Conservation (phyloP, 2,888 invertebrate genomes). For the Tipula unca region DNA sequence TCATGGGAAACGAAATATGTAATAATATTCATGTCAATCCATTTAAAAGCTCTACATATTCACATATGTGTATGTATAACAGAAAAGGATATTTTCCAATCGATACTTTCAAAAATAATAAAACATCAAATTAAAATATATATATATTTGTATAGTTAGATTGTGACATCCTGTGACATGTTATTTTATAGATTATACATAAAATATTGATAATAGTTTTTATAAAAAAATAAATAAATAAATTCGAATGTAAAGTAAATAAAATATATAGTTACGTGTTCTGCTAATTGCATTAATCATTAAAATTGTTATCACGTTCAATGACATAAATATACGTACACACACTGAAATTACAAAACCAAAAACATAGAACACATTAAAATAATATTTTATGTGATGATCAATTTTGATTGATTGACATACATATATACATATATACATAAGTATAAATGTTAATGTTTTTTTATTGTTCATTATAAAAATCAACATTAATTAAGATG, state of each 20-base stretch:
- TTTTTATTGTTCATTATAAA: neutral
- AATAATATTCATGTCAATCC: neutral
- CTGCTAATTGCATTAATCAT: neutral
- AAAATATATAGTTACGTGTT: conserved; percentile 2
- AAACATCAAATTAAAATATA: neutral
- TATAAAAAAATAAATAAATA: neutral
- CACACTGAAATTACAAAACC: neutral
- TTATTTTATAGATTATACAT: neutral
- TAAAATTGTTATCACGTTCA: neutral
- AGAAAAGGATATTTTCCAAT: neutral
- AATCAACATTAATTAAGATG: neutral
- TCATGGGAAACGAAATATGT: neutral
- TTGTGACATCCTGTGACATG: neutral
- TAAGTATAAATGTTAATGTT: neutral
- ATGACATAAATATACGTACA: neutral
- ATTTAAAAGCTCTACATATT: neutral
- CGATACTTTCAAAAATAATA: neutral
- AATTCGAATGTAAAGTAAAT: neutral
- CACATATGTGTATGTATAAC: neutral
- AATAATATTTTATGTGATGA: neutral
- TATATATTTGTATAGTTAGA: neutral
- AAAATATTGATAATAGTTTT: neutral
- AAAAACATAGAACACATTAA: neutral
- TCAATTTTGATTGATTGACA: neutral
- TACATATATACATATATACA: neutral